Base-by-base conservation (phyloP, 1,140 invertebrate genomes). In the Anadara kagoshimensis region DNA sequence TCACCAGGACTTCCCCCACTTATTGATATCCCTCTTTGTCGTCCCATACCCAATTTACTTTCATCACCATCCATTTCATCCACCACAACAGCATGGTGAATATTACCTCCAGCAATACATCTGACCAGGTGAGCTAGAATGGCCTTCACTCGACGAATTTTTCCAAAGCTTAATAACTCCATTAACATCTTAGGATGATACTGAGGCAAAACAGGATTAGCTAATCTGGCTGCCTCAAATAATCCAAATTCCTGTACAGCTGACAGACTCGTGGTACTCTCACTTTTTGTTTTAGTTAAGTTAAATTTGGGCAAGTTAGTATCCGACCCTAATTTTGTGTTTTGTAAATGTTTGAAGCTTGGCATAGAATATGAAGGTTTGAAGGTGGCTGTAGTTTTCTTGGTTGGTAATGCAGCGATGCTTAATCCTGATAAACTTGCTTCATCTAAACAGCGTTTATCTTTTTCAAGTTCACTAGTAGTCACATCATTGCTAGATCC, bases 171-270 rank as follows among this genome's bases (percentile, higher is more conserved):
- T 0, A 99, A 90, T n/a, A 99, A 90, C 87, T 99, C 98, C 94
- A 99, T 98, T 4, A 99, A 89, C 84, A 99, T 97, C 86, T 98
- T 98, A 0, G 98, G 98, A 92, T 99, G 98, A 90, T 99, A 99
- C 84, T 99, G 98, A 0, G 98, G 98, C 72, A 99, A 89, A n/a
- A 99, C 97, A 0, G 98, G 98, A 85, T 96, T 90, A 10, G 96
- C 96, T 79, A 98, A 95, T 61, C 96, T 92, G n/a, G 96, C 96
- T 0, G 97, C 97, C 88, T 99, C 97, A 90, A 99, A 99, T 44
- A 99, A 86, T 0, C 98, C 97, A 85, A 95, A 96, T 88, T 98
- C 96, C 0, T 89, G 85, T 43, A 89, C 84, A 54, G 86, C 72
- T 11, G 75, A 70, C 51, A 85, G 64, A 67, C 83, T 84, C 14